Evolutionary conservation across 2,888 invertebrate species (phyloP).

Genomic region (Hyalella azteca): DNA sequence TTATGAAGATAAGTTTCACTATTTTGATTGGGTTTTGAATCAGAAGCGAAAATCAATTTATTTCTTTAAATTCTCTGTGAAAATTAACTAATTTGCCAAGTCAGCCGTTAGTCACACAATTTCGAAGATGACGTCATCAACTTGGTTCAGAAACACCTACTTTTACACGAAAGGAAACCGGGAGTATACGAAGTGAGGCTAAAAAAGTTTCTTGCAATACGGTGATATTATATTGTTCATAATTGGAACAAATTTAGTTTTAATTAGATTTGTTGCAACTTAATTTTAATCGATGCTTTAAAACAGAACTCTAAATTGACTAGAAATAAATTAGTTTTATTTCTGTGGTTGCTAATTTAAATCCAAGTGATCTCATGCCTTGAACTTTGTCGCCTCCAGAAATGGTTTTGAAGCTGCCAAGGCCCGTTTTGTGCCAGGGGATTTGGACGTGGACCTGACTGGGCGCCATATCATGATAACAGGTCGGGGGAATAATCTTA

Average conservation of each 20-base stretch:
- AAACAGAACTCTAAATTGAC: no score
- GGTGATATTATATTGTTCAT: no score
- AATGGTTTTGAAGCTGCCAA: constrained; percentile 63
- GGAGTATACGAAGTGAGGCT: constrained; percentile 51
- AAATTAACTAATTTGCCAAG: no score
- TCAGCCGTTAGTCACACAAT: not conserved
- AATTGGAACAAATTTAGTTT: no score
- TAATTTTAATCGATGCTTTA: no score
- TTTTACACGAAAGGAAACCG: constrained; percentile 51
- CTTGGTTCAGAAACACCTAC: constrained; percentile 49
- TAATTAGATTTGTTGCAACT: no score
- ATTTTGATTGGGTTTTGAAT: no score
- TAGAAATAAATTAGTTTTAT: no score
- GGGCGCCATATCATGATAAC: constrained; percentile 64
- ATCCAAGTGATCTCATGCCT: not conserved
- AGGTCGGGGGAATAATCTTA: constrained; percentile 59
- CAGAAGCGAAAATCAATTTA: no score
- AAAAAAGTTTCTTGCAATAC: not conserved
- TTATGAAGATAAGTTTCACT: no score
- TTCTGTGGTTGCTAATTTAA: no score
- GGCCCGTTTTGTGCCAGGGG: constrained; percentile 62
- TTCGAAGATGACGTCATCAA: constrained; percentile 37
- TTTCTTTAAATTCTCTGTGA: no score
- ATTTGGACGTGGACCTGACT: constrained; percentile 63
- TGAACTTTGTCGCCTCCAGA: constrained; percentile 59